Percentiles rank a stretch among this genome's conserved stretches.
These are phyloP conservation scores for Podarcis lilfordi DNA, from an alignment of 2,797 vertebrate species.

Conservation along the genomic window DNA sequence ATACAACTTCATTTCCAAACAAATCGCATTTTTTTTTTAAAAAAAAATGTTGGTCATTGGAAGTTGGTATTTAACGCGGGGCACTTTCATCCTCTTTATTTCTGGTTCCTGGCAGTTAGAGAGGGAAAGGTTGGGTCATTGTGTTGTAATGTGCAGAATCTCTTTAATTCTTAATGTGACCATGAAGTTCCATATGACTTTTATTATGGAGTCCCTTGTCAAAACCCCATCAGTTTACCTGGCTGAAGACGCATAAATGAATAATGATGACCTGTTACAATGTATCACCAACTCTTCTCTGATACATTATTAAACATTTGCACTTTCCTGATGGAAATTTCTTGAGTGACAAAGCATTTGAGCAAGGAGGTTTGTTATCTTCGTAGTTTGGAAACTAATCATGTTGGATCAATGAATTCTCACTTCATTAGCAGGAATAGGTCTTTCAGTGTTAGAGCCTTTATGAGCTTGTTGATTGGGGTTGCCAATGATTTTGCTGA, in stretches of 20 bases:
- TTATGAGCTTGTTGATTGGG: not conserved
- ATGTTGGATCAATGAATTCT: not conserved
- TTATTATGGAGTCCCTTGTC: slow-evolving; percentile 29
- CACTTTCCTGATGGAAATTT: slow-evolving; percentile 12
- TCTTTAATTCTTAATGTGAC: slow-evolving; percentile 31
- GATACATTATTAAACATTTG: slow-evolving; percentile 36
- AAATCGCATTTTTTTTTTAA: not conserved
- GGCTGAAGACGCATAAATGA: slow-evolving; percentile 34
- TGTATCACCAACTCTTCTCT: slow-evolving; percentile 23
- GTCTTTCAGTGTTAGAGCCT: not conserved
- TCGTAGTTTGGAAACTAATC: slow-evolving; percentile 1
- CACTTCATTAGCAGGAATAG: not conserved
- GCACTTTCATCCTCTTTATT: not conserved
- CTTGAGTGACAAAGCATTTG: slow-evolving; percentile 2
- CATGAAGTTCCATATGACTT: slow-evolving; percentile 24
- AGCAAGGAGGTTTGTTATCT: not conserved
- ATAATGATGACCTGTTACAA: slow-evolving; percentile 17
- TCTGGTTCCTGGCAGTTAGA: not conserved
- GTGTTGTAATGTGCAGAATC: not conserved
- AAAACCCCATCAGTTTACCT: slow-evolving; percentile 34
- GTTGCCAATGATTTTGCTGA: not conserved
- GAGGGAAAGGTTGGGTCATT: not conserved
- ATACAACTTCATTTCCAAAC: not conserved
- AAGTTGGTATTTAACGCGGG: not conserved
- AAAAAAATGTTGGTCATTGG: not conserved